Conservation (phyloP, 64 coral and sea anemone genomes). For the Montipora capricornis region DNA sequence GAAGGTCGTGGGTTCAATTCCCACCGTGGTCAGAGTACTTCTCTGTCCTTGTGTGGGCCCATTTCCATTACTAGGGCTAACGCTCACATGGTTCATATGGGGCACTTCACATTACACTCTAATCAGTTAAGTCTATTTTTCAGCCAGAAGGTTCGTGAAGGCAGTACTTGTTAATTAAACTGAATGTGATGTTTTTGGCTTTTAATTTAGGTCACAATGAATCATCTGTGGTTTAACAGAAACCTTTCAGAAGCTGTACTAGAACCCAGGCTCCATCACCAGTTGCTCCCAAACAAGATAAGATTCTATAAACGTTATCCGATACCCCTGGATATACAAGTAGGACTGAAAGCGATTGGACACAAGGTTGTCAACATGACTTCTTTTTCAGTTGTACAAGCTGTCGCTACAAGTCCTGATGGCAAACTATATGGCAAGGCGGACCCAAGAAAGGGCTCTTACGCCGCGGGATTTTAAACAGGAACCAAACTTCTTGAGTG, state of each 20-base stretch:
- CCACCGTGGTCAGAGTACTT: no score
- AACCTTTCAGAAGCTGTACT: constrained; percentile 70
- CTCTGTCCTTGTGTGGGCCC: no score
- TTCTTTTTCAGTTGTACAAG: constrained; percentile 73
- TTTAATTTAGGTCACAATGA: constrained; percentile 66
- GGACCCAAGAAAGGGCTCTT: constrained; percentile 81
- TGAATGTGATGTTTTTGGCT: neutral
- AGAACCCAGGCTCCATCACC: constrained; percentile 85
- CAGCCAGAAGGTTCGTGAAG: no score
- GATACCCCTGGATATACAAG: constrained; percentile 61
- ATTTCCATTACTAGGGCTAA: no score
- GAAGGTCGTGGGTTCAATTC: no score
- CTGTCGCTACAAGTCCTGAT: constrained; percentile 71
- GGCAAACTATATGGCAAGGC: constrained; percentile 76
- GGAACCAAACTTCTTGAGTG: no score
- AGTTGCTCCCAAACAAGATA: constrained; percentile 82
- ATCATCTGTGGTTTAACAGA: constrained; percentile 86
- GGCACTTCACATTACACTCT: no score
- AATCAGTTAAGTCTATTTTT: no score
- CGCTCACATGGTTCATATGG: no score
- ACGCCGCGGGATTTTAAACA: constrained; percentile 72
- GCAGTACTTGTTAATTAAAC: no score
- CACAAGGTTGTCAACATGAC: constrained; percentile 33
- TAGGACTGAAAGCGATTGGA: constrained; percentile 69
- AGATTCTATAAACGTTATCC: constrained; percentile 45